Evolutionary conservation across 2,888 invertebrate genomes (phyloP), one percentile per base, ranked within the genome.

Genomic region (Aspidiotus rigidus): DNA sequence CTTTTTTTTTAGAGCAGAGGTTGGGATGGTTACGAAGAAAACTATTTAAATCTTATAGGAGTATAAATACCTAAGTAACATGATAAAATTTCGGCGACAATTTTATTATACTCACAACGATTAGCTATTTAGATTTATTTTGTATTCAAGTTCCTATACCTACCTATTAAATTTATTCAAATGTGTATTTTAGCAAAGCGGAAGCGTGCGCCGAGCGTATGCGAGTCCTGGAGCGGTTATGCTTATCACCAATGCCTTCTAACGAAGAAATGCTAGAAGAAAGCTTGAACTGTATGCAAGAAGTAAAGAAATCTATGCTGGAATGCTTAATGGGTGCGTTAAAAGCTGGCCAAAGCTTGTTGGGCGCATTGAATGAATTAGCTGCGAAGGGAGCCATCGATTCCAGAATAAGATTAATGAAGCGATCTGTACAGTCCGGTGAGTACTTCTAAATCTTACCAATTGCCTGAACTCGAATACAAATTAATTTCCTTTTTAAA

Each of bases 311-410:
- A 75, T 81, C 83, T 64, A 85, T 91, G 77, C 79, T 92, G 70
- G 90, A 90, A 73, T 81, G 86, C 7, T 83, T 91, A 3, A 89
- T 90, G 84, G 82, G 83, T n/a, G 87, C 91, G 3, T 80, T 93
- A 62, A 88, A 89, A 76, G 85, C 88, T 73, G 92, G 92, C 62
- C 89, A 89, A 76, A 81, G 83, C 67, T 80, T 92, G 72, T 80
- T 93, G 74, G 86, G 86, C 63, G 83, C 85, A 75, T 80, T 93
- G 73, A 85, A 86, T 75, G 86, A 89, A 77, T 82, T 91, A 74
- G 86, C 86, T 70, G 83, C 84, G 76, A 83, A 86, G 76, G 88
- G 88, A 75, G 86, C 87, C 71, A 82, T 88, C 74, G 89, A 90
- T 77, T 87, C 88, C 71, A 81, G 87, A 74, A 87, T 87, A 70